Conservation (phyloP, 1,140 invertebrate genomes). For the Ptiloglossa arizonensis region DNA sequence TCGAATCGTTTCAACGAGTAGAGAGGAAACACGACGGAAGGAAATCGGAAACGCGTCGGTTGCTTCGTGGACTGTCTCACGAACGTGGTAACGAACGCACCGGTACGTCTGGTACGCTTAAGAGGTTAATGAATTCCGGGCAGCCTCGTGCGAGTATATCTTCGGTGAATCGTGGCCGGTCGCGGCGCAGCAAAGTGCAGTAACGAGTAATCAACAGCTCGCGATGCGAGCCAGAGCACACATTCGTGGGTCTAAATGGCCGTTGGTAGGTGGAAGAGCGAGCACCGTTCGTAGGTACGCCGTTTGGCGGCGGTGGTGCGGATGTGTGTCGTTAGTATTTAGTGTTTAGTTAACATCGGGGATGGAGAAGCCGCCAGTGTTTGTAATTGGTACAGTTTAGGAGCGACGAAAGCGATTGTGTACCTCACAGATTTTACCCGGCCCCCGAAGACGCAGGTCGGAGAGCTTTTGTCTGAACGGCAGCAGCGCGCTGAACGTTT, state of each 20-base stretch:
- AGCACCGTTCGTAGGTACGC: slow-evolving; percentile 8
- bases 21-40: background rate
- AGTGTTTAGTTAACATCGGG: slow-evolving; percentile 80
- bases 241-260: slow-evolving; percentile 48
- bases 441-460: slow-evolving; percentile 38
- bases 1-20: no score
- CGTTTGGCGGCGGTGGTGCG: slow-evolving; percentile 34
- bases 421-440: slow-evolving; percentile 77
- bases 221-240: slow-evolving; percentile 44
- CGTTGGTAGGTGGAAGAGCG: background rate
- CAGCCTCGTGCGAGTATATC: slow-evolving; percentile 28
- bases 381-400: slow-evolving; percentile 81
- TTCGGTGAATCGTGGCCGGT: slow-evolving; percentile 31
- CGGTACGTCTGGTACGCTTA: slow-evolving; percentile 11
- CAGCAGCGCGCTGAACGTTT: no score
- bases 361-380: slow-evolving; percentile 78
- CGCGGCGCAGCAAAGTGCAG: slow-evolving; percentile 25
- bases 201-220: slow-evolving; percentile 63
- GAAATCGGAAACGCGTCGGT: background rate
- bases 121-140: slow-evolving; percentile 47
- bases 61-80: background rate
- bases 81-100: slow-evolving; percentile 18
- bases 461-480: slow-evolving; percentile 51
- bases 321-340: slow-evolving; percentile 79
- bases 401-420: slow-evolving; percentile 78